These are phyloP conservation scores for Ephydatia muelleri DNA, from an alignment of 37 sponge, comb jelly and placozoan genomes.

Conservation along the genomic window DNA sequence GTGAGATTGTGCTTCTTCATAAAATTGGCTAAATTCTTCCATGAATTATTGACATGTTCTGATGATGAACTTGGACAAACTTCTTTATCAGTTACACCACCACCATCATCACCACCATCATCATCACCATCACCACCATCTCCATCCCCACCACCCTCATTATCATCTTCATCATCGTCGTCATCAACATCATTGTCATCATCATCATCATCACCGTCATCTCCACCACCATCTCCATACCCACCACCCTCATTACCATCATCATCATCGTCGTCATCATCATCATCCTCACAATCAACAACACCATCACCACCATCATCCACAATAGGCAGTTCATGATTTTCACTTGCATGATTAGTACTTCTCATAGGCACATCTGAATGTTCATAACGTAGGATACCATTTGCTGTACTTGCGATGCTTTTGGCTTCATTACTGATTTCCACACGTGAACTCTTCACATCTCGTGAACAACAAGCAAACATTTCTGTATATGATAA, in stretches of 20 bases:
- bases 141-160: background rate
- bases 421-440: too few relatives aligned
- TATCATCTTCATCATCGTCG: background rate
- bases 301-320: background rate
- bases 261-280: background rate
- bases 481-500: too few relatives aligned
- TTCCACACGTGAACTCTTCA: too few relatives aligned
- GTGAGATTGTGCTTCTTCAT: background rate
- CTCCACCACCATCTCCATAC: background rate
- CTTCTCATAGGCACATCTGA: too few relatives aligned
- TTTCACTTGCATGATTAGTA: too few relatives aligned
- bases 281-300: background rate
- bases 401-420: too few relatives aligned
- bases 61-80: background rate
- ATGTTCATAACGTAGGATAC: too few relatives aligned
- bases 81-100: background rate
- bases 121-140: background rate
- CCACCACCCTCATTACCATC: background rate
- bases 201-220: background rate
- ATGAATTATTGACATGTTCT: background rate
- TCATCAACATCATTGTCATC: background rate
- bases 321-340: too few relatives aligned
- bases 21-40: background rate
- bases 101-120: background rate
- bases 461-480: too few relatives aligned